Evolutionary conservation across 1,140 invertebrate genomes (phyloP).

Genomic region (Drosophila asahinai): DNA sequence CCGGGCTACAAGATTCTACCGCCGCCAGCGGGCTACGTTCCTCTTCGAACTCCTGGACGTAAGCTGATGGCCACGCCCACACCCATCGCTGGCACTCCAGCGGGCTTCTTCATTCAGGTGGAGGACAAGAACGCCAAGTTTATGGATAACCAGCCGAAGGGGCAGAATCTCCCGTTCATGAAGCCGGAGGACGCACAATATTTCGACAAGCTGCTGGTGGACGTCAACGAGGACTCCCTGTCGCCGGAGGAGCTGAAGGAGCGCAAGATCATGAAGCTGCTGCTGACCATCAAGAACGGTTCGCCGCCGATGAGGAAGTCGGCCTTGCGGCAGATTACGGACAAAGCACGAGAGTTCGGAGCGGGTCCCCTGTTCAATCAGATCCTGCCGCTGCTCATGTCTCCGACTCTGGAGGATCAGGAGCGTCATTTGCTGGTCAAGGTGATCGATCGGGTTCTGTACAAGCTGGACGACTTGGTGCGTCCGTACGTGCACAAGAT

Average conservation of each 20-base stretch:
- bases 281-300: constrained; percentile 99
- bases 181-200: constrained; percentile 99
- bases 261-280: constrained; percentile 99
- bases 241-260: constrained; percentile 99
- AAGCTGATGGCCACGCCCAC: constrained; percentile 99
- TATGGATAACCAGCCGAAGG: constrained; percentile 98
- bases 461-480: constrained; percentile 99
- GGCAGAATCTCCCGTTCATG: constrained; percentile 97
- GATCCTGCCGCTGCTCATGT: constrained; percentile 99
- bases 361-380: constrained; percentile 99
- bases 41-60: constrained; percentile 98
- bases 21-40: constrained; percentile 98
- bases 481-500: constrained; percentile 99
- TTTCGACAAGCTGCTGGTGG: constrained; percentile 98
- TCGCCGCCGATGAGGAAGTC: constrained; percentile 99
- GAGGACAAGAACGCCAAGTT: constrained; percentile 94
- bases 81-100: constrained; percentile 95
- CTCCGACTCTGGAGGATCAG: constrained; percentile 99
- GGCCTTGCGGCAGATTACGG: constrained; percentile 98
- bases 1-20: constrained; percentile 98
- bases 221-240: constrained; percentile 98
- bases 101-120: constrained; percentile 98
- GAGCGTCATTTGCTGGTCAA: constrained; percentile 99
- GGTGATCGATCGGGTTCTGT: constrained; percentile 99
- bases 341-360: constrained; percentile 99